These are phyloP conservation scores for Oplegnathus fasciatus DNA, from an alignment of 2,113 vertebrate genomes.

Conservation along the genomic window DNA sequence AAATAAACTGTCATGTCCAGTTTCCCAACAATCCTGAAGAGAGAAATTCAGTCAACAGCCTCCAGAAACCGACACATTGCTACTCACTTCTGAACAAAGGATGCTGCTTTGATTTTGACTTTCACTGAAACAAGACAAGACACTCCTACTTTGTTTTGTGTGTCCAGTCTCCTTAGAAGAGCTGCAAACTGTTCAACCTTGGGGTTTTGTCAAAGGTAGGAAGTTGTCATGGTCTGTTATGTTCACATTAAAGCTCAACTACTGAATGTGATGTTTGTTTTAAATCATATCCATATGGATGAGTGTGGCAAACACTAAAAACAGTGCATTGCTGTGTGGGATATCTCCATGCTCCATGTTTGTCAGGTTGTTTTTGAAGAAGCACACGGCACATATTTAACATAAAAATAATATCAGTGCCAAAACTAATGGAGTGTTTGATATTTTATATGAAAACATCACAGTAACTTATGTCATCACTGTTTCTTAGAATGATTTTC, in stretches of 20 bases:
- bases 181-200: neutral
- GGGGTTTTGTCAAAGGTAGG: slow-evolving; percentile 13
- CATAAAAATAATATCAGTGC: neutral
- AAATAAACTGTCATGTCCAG: slow-evolving; percentile 55
- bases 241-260: neutral
- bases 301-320: neutral
- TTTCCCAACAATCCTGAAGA: slow-evolving; percentile 20
- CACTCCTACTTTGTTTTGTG: neutral
- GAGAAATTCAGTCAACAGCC: slow-evolving; percentile 39
- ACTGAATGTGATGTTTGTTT: neutral
- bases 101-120: slow-evolving; percentile 49
- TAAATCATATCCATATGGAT: neutral
- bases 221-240: neutral
- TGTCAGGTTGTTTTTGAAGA: too few species aligned
- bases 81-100: slow-evolving; percentile 26
- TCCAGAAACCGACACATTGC: slow-evolving; percentile 17
- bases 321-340: neutral
- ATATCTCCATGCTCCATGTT: neutral
- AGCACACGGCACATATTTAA: neutral
- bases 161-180: slow-evolving; percentile 13
- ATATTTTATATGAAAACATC: neutral
- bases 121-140: slow-evolving; percentile 35
- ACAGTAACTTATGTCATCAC: neutral
- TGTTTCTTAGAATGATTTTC: neutral
- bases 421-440: neutral